A percentile compares a stretch with the other conserved stretches of the same genome.
Evolutionary conservation across 2,797 vertebrate species (phyloP).

Genomic region (Heteromormyrus szaboi): DNA sequence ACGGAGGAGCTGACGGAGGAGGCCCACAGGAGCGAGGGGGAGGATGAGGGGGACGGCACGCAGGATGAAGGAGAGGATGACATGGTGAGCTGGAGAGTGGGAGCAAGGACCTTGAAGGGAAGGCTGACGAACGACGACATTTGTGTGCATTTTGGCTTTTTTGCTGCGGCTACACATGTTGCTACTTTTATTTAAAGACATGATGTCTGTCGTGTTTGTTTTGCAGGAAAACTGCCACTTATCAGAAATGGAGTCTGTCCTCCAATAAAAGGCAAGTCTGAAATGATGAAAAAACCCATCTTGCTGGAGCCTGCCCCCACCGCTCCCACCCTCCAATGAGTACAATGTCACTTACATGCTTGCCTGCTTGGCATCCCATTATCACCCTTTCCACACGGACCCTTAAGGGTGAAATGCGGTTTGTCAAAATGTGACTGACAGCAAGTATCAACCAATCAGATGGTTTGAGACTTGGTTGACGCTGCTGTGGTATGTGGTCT

Average conservation of each 20-base stretch:
- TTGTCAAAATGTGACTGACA: neutral
- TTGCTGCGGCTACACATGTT: neutral
- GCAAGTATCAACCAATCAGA: neutral
- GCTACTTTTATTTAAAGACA: neutral
- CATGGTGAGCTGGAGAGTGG: constrained; percentile 61
- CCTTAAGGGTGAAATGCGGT: neutral
- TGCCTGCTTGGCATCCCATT: neutral
- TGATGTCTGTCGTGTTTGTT: constrained; percentile 1
- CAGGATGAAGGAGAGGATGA: constrained; percentile 70
- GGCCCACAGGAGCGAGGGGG: constrained; percentile 67
- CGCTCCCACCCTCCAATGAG: neutral
- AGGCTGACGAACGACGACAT: neutral
- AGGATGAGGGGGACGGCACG: constrained; percentile 67
- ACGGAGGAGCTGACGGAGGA: constrained; percentile 63
- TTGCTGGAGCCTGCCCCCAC: neutral
- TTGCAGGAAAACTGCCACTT: constrained; percentile 74
- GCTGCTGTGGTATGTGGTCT: neutral
- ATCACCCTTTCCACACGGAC: neutral
- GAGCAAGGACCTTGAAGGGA: neutral
- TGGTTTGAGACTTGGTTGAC: neutral
- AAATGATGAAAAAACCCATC: neutral
- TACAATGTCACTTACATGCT: neutral
- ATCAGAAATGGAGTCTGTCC: constrained; percentile 71
- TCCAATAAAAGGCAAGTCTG: constrained; percentile 72
- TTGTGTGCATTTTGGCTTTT: neutral